A percentile compares a stretch with the other conserved stretches of the same genome.
Evolutionary conservation across 35 echinoderm and acorn worm genomes (phyloP).

Genomic region (Apostichopus japonicus): DNA sequence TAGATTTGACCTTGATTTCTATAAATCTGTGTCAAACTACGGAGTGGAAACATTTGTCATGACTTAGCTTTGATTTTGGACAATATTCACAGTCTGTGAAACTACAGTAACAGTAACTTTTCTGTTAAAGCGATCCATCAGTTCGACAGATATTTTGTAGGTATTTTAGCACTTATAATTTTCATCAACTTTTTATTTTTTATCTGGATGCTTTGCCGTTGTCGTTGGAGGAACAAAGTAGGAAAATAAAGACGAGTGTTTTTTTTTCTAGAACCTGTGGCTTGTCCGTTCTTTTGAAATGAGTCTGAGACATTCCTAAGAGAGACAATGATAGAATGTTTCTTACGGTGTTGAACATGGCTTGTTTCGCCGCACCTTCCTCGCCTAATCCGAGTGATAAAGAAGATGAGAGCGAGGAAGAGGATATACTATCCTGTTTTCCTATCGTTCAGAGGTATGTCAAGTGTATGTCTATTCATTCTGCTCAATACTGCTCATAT

Average conservation of each 20-base stretch:
- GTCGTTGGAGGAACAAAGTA: not conserved
- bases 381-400: constrained; percentile 30
- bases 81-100: no score
- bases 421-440: constrained; percentile 12
- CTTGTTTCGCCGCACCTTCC: constrained; percentile 39
- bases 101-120: no score
- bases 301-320: constrained; percentile 14
- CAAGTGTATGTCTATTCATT: not conserved
- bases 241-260: not conserved
- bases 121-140: no score
- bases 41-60: no score
- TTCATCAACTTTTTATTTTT: not conserved
- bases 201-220: not conserved
- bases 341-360: constrained; percentile 14
- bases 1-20: not conserved
- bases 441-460: constrained; percentile 35
- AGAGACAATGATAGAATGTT: constrained; percentile 25
- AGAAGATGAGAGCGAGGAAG: not conserved
- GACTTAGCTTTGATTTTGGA: no score
- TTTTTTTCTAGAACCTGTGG: not conserved
- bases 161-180: no score
- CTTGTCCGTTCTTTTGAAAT: not conserved
- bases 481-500: no score
- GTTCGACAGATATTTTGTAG: no score
- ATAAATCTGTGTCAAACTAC: not conserved